Base-by-base conservation (phyloP, 2,113 vertebrate species). In the Mungos mungo region DNA sequence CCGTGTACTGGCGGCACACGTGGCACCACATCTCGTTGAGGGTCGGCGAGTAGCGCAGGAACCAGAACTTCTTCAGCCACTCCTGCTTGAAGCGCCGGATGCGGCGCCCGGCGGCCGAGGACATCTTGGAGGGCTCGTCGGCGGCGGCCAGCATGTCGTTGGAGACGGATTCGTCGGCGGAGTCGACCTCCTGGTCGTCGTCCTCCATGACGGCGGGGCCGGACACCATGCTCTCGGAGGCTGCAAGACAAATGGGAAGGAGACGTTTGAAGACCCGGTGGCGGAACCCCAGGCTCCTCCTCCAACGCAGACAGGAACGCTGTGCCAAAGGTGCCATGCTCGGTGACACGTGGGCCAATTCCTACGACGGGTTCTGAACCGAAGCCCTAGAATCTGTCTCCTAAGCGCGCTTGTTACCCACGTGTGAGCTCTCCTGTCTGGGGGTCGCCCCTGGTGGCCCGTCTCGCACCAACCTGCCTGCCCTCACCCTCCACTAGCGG, bases 1-100 rank as follows among this genome's bases (percentile, higher is more conserved):
- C 99, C 0, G 99, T 99, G 97, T 99, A 99, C 98, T 99, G 99
- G 74, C 99, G 99, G 98, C 99, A 99, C 14, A 99, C 99, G 0
- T 99, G 99, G 98, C 99, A 99, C 99, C 99, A 99, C 99, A 99
- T 99, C 98, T 99, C 99, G 3, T 99, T 99, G 83, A 99, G 93
- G 0, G 99, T 99, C 0, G 99, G 99, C 0, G 99, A 99, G 98
- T 99, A 99, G 60, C 99, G 99, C 76, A 99, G 98, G 98, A 99
- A 99, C 99, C 99, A 99, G 98, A 99, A 99, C 98, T 99, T 99
- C 97, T 99, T 99, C 66, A 99, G 98, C 99, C 99, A 99, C 94
- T 99, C 99, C 98, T 99, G 99, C 97, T 99, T 99, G 98, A 99
- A 99, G 41, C 99, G 99, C 8, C 99, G 99, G 97, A 99, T 99